phyloP scores from a whole-genome alignment of 2,888 invertebrate genomes.

The Leuctra nigra region DNA sequence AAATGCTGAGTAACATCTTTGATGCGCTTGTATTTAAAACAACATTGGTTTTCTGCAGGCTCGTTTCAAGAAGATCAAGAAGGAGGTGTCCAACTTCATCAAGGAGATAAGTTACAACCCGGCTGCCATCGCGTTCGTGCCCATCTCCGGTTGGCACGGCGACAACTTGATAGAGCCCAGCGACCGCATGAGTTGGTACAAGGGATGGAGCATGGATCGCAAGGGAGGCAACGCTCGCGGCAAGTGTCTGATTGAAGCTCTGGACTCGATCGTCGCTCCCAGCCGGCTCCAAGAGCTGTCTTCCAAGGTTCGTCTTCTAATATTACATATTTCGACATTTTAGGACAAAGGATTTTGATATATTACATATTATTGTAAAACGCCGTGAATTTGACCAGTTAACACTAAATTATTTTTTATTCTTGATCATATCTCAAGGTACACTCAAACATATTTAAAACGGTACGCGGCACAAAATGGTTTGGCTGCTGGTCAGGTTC shows the following conservation, averaged over 20 bases:
- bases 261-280: constrained; percentile 95
- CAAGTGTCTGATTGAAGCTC: constrained; percentile 93
- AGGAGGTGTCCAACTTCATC: constrained; percentile 96
- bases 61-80: constrained; percentile 98
- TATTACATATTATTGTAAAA: too few species aligned
- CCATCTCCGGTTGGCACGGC: constrained; percentile 99
- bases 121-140: constrained; percentile 93
- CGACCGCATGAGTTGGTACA: constrained; percentile 90
- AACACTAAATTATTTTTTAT: too few species aligned
- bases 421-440: too few species aligned
- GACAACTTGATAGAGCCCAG: constrained; percentile 99
- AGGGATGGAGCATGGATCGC: constrained; percentile 94
- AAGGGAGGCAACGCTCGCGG: constrained; percentile 93
- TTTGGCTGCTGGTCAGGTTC: too few species aligned
- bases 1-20: too few species aligned
- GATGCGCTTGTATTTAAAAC: too few species aligned
- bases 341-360: neutral
- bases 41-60: constrained; percentile 36
- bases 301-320: constrained; percentile 74
- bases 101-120: constrained; percentile 99
- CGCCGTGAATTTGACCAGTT: too few species aligned
- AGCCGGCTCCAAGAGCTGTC: constrained; percentile 94
- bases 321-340: neutral
- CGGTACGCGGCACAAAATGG: too few species aligned
- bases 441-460: too few species aligned